Percentiles rank a stretch among this genome's conserved stretches.
Conservation (phyloP, 2,797 vertebrate genomes). For the Fratercula arctica region DNA sequence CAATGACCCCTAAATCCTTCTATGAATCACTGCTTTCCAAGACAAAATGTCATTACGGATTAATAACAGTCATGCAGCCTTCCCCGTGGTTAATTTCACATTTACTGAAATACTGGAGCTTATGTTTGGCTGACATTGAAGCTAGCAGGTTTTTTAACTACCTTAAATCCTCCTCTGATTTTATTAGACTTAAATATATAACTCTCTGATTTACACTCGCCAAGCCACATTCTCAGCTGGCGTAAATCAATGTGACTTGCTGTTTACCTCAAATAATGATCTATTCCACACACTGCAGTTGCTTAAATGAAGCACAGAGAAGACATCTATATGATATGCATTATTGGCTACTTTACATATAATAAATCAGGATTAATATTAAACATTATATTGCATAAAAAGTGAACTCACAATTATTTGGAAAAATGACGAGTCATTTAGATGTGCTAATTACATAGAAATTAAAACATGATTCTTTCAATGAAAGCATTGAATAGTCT, state of each 20-base stretch:
- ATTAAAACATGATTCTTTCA: not conserved
- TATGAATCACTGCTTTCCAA: not conserved
- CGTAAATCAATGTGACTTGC: conserved; percentile 4
- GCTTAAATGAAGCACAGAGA: not conserved
- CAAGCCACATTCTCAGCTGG: not conserved
- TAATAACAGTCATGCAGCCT: not conserved
- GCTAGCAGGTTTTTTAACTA: not conserved
- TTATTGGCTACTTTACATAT: not conserved
- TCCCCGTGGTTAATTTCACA: not conserved
- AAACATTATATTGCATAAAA: not conserved
- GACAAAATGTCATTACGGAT: not conserved
- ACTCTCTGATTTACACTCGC: not conserved
- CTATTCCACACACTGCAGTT: not conserved
- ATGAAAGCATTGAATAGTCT: not conserved
- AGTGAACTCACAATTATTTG: not conserved
- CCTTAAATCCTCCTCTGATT: not conserved
- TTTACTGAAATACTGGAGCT: not conserved
- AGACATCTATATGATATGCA: not conserved
- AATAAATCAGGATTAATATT: conserved; percentile 32
- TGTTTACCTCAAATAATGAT: conserved; percentile 18
- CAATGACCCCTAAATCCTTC: not conserved
- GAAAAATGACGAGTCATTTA: not conserved
- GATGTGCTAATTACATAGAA: not conserved
- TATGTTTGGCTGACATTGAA: not conserved
- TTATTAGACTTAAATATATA: not conserved